Conservation (phyloP, 2,888 invertebrate genomes). For the Platerodrilus igneus region DNA sequence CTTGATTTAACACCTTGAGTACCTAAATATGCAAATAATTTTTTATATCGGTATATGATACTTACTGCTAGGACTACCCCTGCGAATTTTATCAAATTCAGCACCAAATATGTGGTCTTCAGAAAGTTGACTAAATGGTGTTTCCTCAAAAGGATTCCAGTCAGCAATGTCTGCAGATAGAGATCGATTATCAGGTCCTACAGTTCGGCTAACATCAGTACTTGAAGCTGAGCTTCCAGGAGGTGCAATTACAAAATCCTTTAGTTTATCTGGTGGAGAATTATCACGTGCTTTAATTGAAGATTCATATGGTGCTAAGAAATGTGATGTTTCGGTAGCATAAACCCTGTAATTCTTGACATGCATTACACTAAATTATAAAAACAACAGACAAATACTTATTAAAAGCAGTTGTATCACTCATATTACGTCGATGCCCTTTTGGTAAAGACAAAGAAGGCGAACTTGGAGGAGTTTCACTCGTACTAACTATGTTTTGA, state of each 20-base stretch:
- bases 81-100: constrained; percentile 75
- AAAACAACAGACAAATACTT: constrained; percentile 51
- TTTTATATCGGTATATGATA: constrained; percentile 20
- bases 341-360: constrained; percentile 54
- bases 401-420: constrained; percentile 78
- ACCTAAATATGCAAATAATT: constrained; percentile 44
- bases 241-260: constrained; percentile 34
- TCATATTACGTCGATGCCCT: constrained; percentile 74
- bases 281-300: constrained; percentile 56
- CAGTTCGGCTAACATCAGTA: constrained; percentile 42
- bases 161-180: constrained; percentile 59
- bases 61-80: constrained; percentile 75
- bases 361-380: neutral
- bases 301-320: constrained; percentile 68
- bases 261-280: constrained; percentile 43
- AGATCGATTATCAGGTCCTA: constrained; percentile 40
- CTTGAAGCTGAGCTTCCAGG: constrained; percentile 45
- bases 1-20: constrained; percentile 65
- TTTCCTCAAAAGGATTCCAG: constrained; percentile 81
- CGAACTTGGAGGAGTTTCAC: constrained; percentile 42
- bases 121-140: constrained; percentile 66
- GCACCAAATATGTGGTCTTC: constrained; percentile 80
- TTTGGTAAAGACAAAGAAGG: constrained; percentile 45
- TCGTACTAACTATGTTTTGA: constrained; percentile 37
- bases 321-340: constrained; percentile 69